Evolutionary conservation across 2,888 invertebrate genomes (phyloP), one percentile per base, ranked within the genome.

Genomic region (Globia sparganii): DNA sequence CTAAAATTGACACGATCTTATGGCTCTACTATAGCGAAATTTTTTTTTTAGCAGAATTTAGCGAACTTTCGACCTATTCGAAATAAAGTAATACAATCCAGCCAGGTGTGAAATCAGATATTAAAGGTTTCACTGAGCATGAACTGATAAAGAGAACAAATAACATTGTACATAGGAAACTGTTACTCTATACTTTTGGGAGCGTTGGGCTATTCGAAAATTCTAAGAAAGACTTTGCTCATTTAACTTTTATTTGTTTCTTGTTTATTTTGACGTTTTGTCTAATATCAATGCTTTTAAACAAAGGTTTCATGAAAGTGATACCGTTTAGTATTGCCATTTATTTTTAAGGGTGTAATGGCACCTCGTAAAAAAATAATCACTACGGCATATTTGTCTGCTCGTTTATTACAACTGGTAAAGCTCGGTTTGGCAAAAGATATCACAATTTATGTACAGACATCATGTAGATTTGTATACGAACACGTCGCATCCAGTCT

Each of bases 41-140:
- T n/a, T n/a, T n/a, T n/a, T n/a, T n/a, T n/a, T n/a, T n/a, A n/a
- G n/a, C n/a, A n/a, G n/a, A n/a, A n/a, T n/a, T n/a, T n/a, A n/a
- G n/a, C n/a, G n/a, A n/a, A n/a, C n/a, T n/a, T n/a, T 40, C 56
- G 34, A 21, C 25, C 43, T 67, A 34, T 64, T 64, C 21, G 40
- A 15, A 58, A 31, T 37, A n/a, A 18, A 65, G 53, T 46, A 76
- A 69, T 69, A 70, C 66, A 82, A 59, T n/a, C 4, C 61, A 61
- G 31, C 15, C 61, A 83, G 72, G 78, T 81, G 83, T 77, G 72
- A 81, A 68, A 72, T 83, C 18, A 68, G 46, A 83, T 78, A 83
- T 72, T 59, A 77, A 77, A 72, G 67, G 83, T 49, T 49, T 49
- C 25, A 58, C 56, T 59, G 46, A 58, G n/a, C 40, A 21, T 46